A percentile compares a stretch with the other conserved stretches of the same genome.
Conservation (phyloP, 2,113 vertebrate species). For the Rhadina sibilatrix region DNA sequence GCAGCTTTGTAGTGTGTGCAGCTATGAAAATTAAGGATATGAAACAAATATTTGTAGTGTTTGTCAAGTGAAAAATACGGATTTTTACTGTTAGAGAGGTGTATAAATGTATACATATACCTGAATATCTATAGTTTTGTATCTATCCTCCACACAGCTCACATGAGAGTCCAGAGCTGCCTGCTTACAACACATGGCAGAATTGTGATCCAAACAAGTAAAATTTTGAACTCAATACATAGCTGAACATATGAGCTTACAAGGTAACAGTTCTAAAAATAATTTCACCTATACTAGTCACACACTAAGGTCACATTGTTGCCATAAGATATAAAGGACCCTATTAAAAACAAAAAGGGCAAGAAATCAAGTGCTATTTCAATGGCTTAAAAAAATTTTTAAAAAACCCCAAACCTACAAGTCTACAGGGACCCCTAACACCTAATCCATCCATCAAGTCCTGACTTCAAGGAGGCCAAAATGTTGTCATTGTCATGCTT, state of each 20-base stretch:
- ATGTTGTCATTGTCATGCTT: too few relatives aligned
- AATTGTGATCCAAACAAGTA: background rate
- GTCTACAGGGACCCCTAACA: too few relatives aligned
- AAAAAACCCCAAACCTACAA: too few relatives aligned
- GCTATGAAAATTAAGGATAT: background rate
- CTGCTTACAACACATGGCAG: background rate
- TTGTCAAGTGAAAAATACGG: background rate
- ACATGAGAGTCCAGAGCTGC: background rate
- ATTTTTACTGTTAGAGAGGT: background rate
- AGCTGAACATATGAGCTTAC: background rate
- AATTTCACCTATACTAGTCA: background rate
- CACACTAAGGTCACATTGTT: constrained; percentile 49
- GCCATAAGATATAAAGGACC: background rate
- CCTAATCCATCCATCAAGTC: too few relatives aligned
- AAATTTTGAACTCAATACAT: background rate
- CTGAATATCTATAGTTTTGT: background rate
- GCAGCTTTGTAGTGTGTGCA: background rate
- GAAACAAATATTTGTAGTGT: background rate
- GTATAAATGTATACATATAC: too few relatives aligned
- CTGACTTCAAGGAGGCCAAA: too few relatives aligned
- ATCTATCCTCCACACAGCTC: background rate
- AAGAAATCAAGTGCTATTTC: background rate
- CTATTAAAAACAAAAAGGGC: background rate
- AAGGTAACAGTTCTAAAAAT: constrained; percentile 9
- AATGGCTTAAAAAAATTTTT: background rate